A percentile compares a stretch with the other conserved stretches of the same genome.
These are phyloP conservation scores for Muscidifurax raptorellus DNA, from an alignment of 1,140 invertebrate genomes.

Conservation along the genomic window DNA sequence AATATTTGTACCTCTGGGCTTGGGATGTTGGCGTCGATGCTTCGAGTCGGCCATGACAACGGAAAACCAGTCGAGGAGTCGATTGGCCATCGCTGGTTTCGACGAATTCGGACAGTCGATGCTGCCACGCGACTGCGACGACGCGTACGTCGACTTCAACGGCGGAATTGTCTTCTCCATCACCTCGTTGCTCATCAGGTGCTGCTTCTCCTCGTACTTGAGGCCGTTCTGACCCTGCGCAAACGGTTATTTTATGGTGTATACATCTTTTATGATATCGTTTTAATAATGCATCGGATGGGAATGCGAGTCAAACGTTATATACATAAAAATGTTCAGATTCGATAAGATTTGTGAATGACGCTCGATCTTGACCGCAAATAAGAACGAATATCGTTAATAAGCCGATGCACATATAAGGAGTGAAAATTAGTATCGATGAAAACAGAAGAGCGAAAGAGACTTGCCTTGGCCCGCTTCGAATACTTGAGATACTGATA, in stretches of 20 bases:
- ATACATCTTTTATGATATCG: no score
- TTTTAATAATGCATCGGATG: no score
- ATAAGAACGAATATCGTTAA: neutral
- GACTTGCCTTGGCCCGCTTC: constrained; percentile 81
- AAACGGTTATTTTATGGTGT: neutral
- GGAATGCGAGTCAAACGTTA: no score
- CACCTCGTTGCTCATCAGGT: constrained; percentile 84
- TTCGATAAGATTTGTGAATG: no score
- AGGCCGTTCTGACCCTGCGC: constrained; percentile 41
- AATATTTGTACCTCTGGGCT: constrained; percentile 76
- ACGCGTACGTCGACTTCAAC: constrained; percentile 63
- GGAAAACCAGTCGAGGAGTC: constrained; percentile 95
- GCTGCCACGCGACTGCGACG: constrained; percentile 60
- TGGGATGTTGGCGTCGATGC: constrained; percentile 75
- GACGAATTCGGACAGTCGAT: constrained; percentile 81
- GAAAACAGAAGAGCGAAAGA: neutral
- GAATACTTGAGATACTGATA: constrained; percentile 88
- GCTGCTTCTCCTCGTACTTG: constrained; percentile 83
- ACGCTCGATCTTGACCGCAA: no score
- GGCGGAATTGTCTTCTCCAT: constrained; percentile 73
- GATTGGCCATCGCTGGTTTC: constrained; percentile 90
- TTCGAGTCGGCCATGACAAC: constrained; percentile 90
- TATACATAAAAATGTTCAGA: no score
- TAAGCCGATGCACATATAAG: neutral
- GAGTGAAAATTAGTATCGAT: neutral